Conservation (phyloP, 2,888 invertebrate species). For the Sepioteuthis lessoniana region DNA sequence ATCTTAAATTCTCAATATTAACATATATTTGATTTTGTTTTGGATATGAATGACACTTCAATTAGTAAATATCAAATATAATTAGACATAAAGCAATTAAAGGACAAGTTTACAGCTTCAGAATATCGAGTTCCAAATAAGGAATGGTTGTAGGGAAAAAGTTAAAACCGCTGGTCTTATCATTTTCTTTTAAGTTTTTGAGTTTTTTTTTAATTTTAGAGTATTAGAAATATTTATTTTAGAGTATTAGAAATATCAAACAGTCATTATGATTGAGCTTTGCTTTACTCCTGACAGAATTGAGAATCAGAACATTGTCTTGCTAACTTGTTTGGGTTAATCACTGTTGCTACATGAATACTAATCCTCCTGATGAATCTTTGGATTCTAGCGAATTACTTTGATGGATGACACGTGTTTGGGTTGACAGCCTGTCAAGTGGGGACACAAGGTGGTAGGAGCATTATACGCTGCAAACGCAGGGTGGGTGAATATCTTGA, state of each 20-base stretch:
- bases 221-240: neutral
- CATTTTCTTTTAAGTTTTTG: neutral
- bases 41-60: no score
- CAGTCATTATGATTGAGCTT: neutral
- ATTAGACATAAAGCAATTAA: no score
- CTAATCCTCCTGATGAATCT: conserved; percentile 17
- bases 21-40: no score
- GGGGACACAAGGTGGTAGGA: neutral
- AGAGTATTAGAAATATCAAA: neutral
- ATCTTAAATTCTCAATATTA: no score
- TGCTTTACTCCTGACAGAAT: conserved; percentile 16
- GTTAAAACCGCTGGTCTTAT: neutral
- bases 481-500: neutral
- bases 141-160: no score
- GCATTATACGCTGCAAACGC: neutral
- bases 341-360: neutral
- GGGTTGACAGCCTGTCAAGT: conserved; percentile 33
- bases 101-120: no score
- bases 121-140: no score
- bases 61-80: no score
- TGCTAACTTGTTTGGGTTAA: neutral
- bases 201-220: no score
- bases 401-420: conserved; percentile 14
- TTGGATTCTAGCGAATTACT: conserved; percentile 33
- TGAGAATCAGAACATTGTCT: conserved; percentile 3